phyloP scores from a whole-genome alignment of 2,113 vertebrate genomes.

The Herpetotheres cachinnans region DNA sequence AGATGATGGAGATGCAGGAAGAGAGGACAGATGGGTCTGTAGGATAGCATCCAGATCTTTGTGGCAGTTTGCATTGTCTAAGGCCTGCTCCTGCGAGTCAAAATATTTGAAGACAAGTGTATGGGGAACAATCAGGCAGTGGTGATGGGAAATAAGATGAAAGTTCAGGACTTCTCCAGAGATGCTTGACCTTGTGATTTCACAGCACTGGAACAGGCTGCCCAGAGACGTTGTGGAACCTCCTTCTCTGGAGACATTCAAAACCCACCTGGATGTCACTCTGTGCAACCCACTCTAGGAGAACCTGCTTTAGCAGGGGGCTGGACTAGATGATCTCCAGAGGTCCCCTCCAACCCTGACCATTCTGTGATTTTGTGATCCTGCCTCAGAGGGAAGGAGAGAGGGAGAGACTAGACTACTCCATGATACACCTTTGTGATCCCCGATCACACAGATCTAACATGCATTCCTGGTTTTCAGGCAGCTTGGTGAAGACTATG shows the following conservation, averaged over 20 bases:
- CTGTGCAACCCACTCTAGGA: no score
- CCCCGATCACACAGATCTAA: not conserved
- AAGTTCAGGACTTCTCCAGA: not conserved
- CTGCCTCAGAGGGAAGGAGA: not conserved
- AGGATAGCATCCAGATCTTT: not conserved
- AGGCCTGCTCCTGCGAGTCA: not conserved
- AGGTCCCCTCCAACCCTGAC: no score
- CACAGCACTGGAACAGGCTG: no score
- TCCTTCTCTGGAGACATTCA: no score
- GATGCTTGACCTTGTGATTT: not conserved
- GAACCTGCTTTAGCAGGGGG: no score
- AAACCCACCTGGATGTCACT: no score
- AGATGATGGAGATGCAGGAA: not conserved
- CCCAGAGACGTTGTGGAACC: no score
- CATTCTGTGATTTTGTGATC: not conserved
- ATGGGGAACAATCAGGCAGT: not conserved
- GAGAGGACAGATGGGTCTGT: rapidly evolving
- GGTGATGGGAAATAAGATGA: not conserved
- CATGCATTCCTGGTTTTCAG: not conserved
- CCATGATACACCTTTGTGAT: not conserved
- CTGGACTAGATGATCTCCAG: no score
- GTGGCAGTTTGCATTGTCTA: not conserved
- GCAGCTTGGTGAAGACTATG: not conserved
- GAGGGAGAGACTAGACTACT: not conserved
- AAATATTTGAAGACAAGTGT: not conserved